Base-by-base conservation (phyloP, 1,140 invertebrate species). In the Zaprionus nigranus region DNA sequence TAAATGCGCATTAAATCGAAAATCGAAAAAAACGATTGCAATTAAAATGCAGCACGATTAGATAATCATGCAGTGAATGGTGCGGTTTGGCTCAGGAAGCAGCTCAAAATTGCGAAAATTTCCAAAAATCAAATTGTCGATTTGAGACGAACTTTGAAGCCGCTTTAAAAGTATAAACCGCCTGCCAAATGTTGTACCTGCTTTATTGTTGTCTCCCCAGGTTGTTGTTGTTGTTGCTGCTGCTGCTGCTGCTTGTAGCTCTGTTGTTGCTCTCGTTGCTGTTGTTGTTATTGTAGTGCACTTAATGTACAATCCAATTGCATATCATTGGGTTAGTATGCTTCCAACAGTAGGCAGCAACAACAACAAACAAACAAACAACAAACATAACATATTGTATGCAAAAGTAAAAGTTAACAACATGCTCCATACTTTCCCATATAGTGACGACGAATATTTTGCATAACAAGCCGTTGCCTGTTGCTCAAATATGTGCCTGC, bases 371-470 rank as follows among this genome's bases (percentile, higher is more conserved):
- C 53, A 17, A 62, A 36, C 53, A 20, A 62, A 46, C 53, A 20
- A 6, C 30, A 43, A 17, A 51, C 53, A 17, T 30, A 57, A 30
- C 65, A 72, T 70, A 81, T 73, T 84, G 62, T 79, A 81, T 68
- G 76, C 75, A 75, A 85, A 84, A 85, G 82, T 84, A 84, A 85
- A 84, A 84, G 82, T 85, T 78, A 81, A 65, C 66, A 59, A 63
- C 13, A 56, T 28, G 20, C 24, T 54, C 51, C 49, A 56, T n/a
- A 73, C 82, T 85, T 84, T 85, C 78, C 56, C 65, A 51, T 59
- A 65, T 53, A 53, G 26, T 46, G 56, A 40, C 17, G 58, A 17
- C 36, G 22, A 66, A 67, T 71, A 67, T 75, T 84, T 84, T 84
- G 82, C 82, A 84, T 84, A 85, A 84, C 82, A 71, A 61, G 82